Evolutionary conservation across 2,113 vertebrate genomes (phyloP).

Genomic region (Albula glossodonta): DNA sequence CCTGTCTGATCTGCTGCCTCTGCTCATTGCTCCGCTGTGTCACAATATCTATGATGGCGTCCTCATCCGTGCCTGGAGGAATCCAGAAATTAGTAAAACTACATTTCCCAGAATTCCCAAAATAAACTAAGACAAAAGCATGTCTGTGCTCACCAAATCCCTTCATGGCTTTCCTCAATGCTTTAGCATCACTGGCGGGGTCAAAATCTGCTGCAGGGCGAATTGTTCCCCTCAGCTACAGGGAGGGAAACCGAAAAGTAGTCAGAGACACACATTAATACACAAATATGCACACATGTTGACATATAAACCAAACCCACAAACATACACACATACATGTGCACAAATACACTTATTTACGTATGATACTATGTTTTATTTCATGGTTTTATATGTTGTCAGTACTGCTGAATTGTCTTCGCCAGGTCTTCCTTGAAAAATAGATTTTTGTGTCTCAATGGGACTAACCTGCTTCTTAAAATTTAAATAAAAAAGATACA

Average conservation of each 20-base stretch:
- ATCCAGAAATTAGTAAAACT: background rate
- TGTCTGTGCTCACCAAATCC: slow-evolving; percentile 80
- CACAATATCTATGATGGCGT: slow-evolving; percentile 85
- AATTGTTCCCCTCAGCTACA: slow-evolving; percentile 82
- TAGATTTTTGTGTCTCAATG: no score
- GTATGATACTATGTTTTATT: no score
- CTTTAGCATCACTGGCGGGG: slow-evolving; percentile 82
- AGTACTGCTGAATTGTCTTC: no score
- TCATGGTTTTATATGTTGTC: no score
- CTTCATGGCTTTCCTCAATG: slow-evolving; percentile 95
- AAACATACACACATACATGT: background rate
- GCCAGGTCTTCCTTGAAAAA: no score
- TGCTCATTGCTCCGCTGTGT: slow-evolving; percentile 83
- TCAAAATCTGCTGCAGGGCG: slow-evolving; percentile 67
- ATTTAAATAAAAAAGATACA: background rate
- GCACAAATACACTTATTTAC: background rate
- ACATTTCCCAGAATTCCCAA: background rate
- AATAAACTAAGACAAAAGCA: slow-evolving; percentile 12
- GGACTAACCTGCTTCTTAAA: no score
- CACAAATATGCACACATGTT: background rate
- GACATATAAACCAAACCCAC: no score
- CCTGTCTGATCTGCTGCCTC: slow-evolving; percentile 86
- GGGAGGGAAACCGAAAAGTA: background rate
- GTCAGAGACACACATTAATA: background rate
- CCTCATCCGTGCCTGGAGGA: slow-evolving; percentile 85